Conservation (phyloP, 2,797 vertebrate species). For the Poecilia wingei region DNA sequence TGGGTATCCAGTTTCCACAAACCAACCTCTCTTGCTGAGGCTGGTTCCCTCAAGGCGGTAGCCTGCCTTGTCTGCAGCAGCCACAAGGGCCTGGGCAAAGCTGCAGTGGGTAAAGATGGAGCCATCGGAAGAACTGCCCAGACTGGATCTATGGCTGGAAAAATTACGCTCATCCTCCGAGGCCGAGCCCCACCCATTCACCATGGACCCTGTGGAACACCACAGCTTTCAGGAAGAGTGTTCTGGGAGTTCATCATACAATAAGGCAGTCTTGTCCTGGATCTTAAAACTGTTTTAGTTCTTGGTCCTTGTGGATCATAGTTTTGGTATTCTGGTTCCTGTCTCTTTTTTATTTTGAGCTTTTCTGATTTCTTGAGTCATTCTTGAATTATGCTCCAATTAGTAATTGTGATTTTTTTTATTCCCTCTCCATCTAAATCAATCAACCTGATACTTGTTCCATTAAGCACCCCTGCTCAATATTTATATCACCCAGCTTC, state of each 20-base stretch:
- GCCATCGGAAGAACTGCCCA: conserved; percentile 95
- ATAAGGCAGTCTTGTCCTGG: neutral
- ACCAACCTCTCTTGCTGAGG: conserved; percentile 97
- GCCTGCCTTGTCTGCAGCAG: conserved; percentile 96
- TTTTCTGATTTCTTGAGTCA: neutral
- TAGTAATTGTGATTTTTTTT: neutral
- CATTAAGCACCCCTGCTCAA: neutral
- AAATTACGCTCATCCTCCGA: conserved; percentile 94
- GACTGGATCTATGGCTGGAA: conserved; percentile 97
- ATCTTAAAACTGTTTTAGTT: neutral
- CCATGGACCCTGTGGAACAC: conserved; percentile 93
- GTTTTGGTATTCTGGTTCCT: neutral
- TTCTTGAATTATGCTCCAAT: neutral
- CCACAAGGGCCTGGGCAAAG: conserved; percentile 96
- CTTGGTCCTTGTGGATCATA: neutral
- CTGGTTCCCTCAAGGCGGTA: conserved; percentile 96
- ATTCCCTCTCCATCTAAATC: neutral
- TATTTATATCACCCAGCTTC: neutral
- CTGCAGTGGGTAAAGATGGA: conserved; percentile 95
- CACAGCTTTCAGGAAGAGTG: conserved; percentile 48
- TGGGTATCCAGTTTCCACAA: conserved; percentile 52
- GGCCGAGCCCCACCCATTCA: conserved; percentile 99
- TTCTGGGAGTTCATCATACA: neutral
- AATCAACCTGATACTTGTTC: neutral
- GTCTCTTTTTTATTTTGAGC: neutral